phyloP scores from a whole-genome alignment of 2,888 invertebrate genomes.

The Loripinus fragilis region DNA sequence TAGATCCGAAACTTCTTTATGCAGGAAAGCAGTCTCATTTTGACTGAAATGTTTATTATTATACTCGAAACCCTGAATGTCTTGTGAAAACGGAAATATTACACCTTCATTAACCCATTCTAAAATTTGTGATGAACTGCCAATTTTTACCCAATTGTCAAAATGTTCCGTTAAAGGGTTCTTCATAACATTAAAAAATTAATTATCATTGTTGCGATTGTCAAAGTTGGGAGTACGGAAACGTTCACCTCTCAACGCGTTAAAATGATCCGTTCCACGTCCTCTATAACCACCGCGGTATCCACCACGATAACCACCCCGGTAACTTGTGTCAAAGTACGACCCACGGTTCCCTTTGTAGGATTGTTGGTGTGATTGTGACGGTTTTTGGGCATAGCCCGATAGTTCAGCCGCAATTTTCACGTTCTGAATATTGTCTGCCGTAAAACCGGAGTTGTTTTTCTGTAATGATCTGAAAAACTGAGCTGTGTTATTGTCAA shows the following conservation, averaged over 20 bases:
- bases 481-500: conserved; percentile 37
- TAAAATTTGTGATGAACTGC: conserved; percentile 5
- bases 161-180: conserved; percentile 13
- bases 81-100: conserved; percentile 13
- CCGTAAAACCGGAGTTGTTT: conserved; percentile 33
- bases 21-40: not conserved
- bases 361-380: too few species aligned
- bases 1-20: conserved; percentile 21
- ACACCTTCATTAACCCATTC: conserved; percentile 24
- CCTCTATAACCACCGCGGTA: not conserved
- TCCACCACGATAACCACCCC: conserved; percentile 2
- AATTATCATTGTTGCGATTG: not conserved
- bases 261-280: not conserved
- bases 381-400: too few species aligned
- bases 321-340: too few species aligned
- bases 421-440: conserved; percentile 20
- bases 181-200: not conserved
- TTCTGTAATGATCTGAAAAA: conserved; percentile 31
- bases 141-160: conserved; percentile 16
- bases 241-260: not conserved
- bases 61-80: conserved; percentile 22
- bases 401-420: conserved; percentile 33
- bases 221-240: not conserved
- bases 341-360: too few species aligned
- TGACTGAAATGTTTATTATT: conserved; percentile 5